Evolutionary conservation across 2,797 vertebrate genomes (phyloP).

Genomic region (Numenius phaeopus): DNA sequence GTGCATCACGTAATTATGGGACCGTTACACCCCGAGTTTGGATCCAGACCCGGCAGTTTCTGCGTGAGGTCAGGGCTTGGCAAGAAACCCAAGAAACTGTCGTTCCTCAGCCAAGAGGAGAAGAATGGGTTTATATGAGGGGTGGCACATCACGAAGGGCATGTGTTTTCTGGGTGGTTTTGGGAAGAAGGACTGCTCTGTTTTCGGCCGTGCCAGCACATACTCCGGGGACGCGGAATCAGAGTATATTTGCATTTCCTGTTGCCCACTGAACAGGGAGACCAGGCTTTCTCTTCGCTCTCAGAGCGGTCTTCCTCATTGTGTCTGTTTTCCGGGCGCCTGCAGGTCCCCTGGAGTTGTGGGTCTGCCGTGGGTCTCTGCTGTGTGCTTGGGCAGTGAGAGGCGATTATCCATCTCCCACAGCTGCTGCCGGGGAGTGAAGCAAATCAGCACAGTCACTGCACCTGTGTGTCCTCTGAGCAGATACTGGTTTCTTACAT

Average conservation of each 20-base stretch:
- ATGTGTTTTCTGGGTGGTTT: background rate
- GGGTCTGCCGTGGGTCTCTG: rapidly evolving
- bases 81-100: background rate
- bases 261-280: background rate
- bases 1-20: background rate
- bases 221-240: background rate
- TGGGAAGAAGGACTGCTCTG: background rate
- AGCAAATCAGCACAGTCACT: background rate
- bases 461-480: background rate
- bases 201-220: background rate
- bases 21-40: background rate
- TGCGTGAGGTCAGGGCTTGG: background rate
- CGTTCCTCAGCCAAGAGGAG: background rate
- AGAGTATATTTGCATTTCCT: background rate
- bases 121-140: background rate
- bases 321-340: rapidly evolving
- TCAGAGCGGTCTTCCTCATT: background rate
- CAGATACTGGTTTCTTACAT: background rate
- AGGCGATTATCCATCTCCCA: background rate
- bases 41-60: background rate
- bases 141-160: background rate
- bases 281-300: background rate
- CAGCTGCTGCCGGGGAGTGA: background rate
- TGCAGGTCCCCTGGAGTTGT: background rate
- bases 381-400: background rate